Conservation (phyloP, 2,888 invertebrate species). For the Drosophila gaucha region DNA sequence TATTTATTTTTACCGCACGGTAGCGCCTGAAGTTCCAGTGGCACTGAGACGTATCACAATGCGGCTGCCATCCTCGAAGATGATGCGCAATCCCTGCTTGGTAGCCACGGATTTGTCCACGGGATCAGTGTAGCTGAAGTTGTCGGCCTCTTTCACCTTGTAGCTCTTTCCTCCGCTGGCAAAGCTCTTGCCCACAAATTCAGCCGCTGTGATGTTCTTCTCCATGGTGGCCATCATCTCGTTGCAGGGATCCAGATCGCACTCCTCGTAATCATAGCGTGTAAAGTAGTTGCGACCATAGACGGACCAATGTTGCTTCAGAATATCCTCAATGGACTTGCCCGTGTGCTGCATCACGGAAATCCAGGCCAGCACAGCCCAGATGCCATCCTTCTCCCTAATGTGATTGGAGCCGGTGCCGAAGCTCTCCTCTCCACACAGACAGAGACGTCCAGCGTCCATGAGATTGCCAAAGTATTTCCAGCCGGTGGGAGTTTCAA, state of each 20-base stretch:
- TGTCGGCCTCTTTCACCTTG: constrained; percentile 92
- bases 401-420: constrained; percentile 98
- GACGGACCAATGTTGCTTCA: constrained; percentile 94
- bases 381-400: constrained; percentile 99
- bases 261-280: constrained; percentile 99
- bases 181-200: constrained; percentile 88
- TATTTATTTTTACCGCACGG: constrained; percentile 89
- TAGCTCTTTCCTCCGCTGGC: constrained; percentile 88
- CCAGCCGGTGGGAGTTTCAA: constrained; percentile 99
- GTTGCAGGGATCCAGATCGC: constrained; percentile 93
- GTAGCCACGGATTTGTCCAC: constrained; percentile 95
- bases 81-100: constrained; percentile 96
- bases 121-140: constrained; percentile 98
- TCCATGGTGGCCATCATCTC: constrained; percentile 95
- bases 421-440: constrained; percentile 99
- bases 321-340: constrained; percentile 92
- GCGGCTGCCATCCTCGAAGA: constrained; percentile 97
- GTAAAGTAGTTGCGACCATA: constrained; percentile 99
- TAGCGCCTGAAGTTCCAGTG: constrained; percentile 99
- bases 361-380: constrained; percentile 99
- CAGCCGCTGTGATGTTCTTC: constrained; percentile 87
- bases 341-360: constrained; percentile 92
- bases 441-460: constrained; percentile 96
- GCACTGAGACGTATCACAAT: constrained; percentile 97
- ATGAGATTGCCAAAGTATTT: constrained; percentile 99